A percentile compares a stretch with the other conserved stretches of the same genome.
Evolutionary conservation across 2,888 invertebrate genomes (phyloP).

Genomic region (Tenthredo distinguenda): DNA sequence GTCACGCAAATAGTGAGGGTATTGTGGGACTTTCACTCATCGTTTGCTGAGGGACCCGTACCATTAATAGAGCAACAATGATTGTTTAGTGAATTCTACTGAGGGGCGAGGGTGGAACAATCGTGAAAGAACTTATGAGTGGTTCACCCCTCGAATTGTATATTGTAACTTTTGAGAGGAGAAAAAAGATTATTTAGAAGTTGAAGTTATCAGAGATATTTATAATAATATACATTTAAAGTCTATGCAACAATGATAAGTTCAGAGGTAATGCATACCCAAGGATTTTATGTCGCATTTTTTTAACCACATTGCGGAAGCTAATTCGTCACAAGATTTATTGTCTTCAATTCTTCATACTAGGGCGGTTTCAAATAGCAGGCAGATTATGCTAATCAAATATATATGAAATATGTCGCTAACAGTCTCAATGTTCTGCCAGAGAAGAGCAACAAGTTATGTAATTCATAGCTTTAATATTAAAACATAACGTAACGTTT

Average conservation of each 20-base stretch:
- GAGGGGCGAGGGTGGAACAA: neutral
- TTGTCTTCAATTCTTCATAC: neutral
- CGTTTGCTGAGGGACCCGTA: neutral
- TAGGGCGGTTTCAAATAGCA: neutral
- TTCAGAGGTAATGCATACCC: neutral
- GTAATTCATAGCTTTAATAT: neutral
- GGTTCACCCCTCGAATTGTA: neutral
- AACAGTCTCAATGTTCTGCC: neutral
- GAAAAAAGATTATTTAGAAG: neutral
- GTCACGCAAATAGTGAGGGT: neutral
- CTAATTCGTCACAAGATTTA: neutral
- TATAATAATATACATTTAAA: neutral
- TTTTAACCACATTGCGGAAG: neutral
- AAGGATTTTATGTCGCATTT: neutral
- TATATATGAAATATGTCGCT: neutral
- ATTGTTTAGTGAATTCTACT: neutral
- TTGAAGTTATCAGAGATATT: neutral
- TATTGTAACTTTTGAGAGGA: neutral
- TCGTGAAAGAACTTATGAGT: neutral
- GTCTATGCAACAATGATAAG: conserved; percentile 5
- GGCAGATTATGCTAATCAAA: neutral
- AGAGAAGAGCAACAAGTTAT: neutral
- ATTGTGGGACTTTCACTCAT: neutral
- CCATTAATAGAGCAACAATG: neutral
- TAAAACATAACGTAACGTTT: neutral